Evolutionary conservation across 2,888 invertebrate genomes (phyloP).

Genomic region (Seira musarum): DNA sequence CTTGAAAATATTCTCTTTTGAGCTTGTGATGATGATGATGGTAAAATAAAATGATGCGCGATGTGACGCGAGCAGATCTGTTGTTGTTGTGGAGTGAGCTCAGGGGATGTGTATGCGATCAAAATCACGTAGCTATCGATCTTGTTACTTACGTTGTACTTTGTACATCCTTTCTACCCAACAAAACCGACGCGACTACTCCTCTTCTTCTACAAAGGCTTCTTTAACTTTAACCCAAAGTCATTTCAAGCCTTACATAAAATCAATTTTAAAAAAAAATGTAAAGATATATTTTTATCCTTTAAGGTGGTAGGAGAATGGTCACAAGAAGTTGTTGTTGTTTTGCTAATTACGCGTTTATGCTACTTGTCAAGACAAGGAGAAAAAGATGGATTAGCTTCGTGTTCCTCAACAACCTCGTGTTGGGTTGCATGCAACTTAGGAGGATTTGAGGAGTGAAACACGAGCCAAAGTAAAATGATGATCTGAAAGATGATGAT

Average conservation of each 20-base stretch:
- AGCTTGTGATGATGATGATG: no score
- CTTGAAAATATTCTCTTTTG: no score
- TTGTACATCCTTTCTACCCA: no score
- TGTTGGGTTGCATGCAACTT: slow-evolving; percentile 32
- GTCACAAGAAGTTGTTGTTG: slow-evolving; percentile 19
- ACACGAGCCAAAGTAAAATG: slow-evolving; percentile 39
- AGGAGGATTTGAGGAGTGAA: neutral
- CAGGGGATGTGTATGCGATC: slow-evolving; percentile 13
- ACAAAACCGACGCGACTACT: no score
- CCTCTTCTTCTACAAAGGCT: no score
- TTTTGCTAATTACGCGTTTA: slow-evolving; percentile 54
- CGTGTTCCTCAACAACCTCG: slow-evolving; percentile 40
- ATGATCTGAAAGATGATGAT: neutral
- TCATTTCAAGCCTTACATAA: no score
- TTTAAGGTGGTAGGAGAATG: neutral
- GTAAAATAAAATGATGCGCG: neutral
- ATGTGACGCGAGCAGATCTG: neutral
- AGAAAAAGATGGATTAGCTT: slow-evolving; percentile 39
- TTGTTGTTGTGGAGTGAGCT: slow-evolving; percentile 9
- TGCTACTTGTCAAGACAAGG: slow-evolving; percentile 42
- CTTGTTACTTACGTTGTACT: slow-evolving; percentile 1
- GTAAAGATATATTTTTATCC: neutral
- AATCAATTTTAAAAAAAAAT: no score
- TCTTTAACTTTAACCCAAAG: no score
- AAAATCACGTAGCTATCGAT: slow-evolving; percentile 50